Percentiles rank a stretch among this genome's conserved stretches.
Conservation (phyloP, 2,888 invertebrate genomes). For the Colostygia pectinataria region DNA sequence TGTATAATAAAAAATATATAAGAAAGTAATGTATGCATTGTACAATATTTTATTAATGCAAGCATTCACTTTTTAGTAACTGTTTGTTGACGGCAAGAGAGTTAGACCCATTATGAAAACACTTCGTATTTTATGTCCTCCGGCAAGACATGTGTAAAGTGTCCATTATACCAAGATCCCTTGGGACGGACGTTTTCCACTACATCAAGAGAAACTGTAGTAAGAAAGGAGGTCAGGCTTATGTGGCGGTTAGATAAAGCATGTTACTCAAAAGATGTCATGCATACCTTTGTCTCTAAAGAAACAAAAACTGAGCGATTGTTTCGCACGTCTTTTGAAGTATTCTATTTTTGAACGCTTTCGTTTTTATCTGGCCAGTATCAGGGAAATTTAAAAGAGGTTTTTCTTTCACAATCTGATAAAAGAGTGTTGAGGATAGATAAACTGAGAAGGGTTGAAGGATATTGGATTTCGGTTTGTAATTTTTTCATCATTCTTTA, state of each 20-base stretch:
- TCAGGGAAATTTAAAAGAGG: slow-evolving; percentile 30
- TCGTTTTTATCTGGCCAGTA: slow-evolving; percentile 33
- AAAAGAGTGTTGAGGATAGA: slow-evolving; percentile 26
- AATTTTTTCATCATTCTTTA: slow-evolving; percentile 19
- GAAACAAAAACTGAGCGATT: slow-evolving; percentile 69
- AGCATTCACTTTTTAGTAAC: too few relatives aligned
- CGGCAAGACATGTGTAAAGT: slow-evolving; percentile 60
- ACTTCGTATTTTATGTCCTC: slow-evolving; percentile 61
- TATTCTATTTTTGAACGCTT: slow-evolving; percentile 44
- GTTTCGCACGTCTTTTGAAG: slow-evolving; percentile 59
- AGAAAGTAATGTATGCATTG: too few relatives aligned
- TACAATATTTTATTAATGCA: too few relatives aligned
- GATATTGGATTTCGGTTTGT: slow-evolving; percentile 26
- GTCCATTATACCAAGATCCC: slow-evolving; percentile 53
- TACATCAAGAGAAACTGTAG: slow-evolving; percentile 31
- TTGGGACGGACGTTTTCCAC: slow-evolving; percentile 33
- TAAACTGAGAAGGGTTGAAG: slow-evolving; percentile 30
- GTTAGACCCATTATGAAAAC: slow-evolving; percentile 47
- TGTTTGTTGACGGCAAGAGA: not conserved
- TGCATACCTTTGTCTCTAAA: slow-evolving; percentile 63
- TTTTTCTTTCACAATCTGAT: slow-evolving; percentile 25
- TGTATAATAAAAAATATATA: too few relatives aligned
- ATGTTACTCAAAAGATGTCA: slow-evolving; percentile 57
- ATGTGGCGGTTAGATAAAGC: slow-evolving; percentile 53
- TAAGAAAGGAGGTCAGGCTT: slow-evolving; percentile 43